These are phyloP conservation scores for Empis livida DNA, from an alignment of 2,888 invertebrate genomes.

Conservation along the genomic window DNA sequence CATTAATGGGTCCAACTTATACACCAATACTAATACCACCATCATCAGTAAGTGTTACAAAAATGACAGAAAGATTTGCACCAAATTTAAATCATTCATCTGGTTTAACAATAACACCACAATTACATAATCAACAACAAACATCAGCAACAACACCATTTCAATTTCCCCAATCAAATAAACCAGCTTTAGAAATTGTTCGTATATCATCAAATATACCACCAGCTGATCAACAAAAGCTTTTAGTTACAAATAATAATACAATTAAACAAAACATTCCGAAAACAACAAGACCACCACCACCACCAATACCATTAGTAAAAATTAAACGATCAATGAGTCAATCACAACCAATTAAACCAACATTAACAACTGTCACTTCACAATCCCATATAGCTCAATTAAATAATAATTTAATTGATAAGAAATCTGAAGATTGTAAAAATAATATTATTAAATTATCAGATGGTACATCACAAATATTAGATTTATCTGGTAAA, in stretches of 20 bases:
- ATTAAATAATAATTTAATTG: slow-evolving; percentile 14
- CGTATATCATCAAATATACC: slow-evolving; percentile 21
- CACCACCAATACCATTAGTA: slow-evolving; percentile 41
- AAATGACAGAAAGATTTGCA: slow-evolving; percentile 10
- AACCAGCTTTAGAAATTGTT: slow-evolving; percentile 27
- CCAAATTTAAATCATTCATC: slow-evolving; percentile 9
- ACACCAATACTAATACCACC: slow-evolving; percentile 24
- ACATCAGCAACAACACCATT: background rate
- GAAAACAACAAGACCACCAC: slow-evolving; percentile 36
- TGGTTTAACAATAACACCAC: slow-evolving; percentile 15
- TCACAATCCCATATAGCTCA: slow-evolving; percentile 15
- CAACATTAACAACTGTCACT: slow-evolving; percentile 16
- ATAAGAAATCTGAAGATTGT: slow-evolving; percentile 10
- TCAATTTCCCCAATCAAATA: slow-evolving; percentile 8
- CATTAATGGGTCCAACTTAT: slow-evolving; percentile 19
- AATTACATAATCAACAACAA: slow-evolving; percentile 8
- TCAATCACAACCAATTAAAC: slow-evolving; percentile 8
- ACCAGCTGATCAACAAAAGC: slow-evolving; percentile 12
- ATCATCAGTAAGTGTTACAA: slow-evolving; percentile 27
- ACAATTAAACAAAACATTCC: slow-evolving; percentile 15
- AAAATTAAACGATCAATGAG: slow-evolving; percentile 36
- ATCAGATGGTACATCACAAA: slow-evolving; percentile 33
- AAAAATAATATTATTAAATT: slow-evolving; percentile 22
- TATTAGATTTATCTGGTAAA: slow-evolving; percentile 41
- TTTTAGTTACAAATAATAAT: slow-evolving; percentile 10